Evolutionary conservation across 2,797 vertebrate species (phyloP), one percentile per base, ranked within the genome.

Genomic region (Varecia variegata): DNA sequence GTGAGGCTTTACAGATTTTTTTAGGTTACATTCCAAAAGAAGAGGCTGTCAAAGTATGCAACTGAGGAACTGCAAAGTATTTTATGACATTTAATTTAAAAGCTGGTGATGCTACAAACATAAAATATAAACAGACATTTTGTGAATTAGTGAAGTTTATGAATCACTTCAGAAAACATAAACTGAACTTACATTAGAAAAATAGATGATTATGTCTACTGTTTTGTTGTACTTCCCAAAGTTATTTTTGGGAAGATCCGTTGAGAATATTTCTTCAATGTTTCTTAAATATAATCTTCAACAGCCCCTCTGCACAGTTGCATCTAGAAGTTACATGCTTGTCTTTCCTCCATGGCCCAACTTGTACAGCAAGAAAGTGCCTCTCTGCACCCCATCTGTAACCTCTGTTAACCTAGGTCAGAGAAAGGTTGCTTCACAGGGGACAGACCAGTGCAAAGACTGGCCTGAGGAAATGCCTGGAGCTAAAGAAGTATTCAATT

Each of bases 131-230:
- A 52, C 58, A 86, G 30, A 21, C 32, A 80, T 83, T 88, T 94
- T 81, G 12, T 92, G 35, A 58, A 82, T 38, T 82, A 20, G 7
- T 43, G 13, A 79, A 71, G 25, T 90, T 92, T 93, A 82, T 27
- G 17, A 90, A 84, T 94, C 62, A 82, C n/a, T 50, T 92, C n/a
- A 12, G 27, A 85, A 85, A 70, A 90, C 93, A 81, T 76, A 81
- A 47, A 65, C 9, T 86, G 68, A 83, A 47, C 0, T 45, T 94
- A 47, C 3, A 52, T 82, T 79, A 91, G 56, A n/a, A 83, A 97
- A 93, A 88, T 43, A 92, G 43, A 58, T 56, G 60, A 79, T 14
- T 50, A 3, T 62, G 14, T 23, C 8, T 67, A 11, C 35, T 71
- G 52, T 88, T 30, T 79, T 70, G 14, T 65, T 79, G 12, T 47